These are phyloP conservation scores for Diarsia rubi DNA, from an alignment of 2,888 invertebrate genomes.

Conservation along the genomic window DNA sequence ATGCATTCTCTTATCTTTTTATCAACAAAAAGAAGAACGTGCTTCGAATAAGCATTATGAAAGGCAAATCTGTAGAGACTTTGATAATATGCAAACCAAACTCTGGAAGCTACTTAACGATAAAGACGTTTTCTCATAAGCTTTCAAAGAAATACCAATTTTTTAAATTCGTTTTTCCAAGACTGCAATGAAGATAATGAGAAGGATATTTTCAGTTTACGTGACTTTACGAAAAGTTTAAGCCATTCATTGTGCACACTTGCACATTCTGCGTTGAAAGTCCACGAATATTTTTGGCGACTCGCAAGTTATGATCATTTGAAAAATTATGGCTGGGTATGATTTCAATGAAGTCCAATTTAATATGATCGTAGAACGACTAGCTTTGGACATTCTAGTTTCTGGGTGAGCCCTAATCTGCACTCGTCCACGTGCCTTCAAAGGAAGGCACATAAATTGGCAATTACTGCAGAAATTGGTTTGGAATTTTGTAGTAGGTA, in stretches of 20 bases:
- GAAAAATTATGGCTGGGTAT: not conserved
- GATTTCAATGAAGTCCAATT: constrained; percentile 6
- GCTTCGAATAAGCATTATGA: constrained; percentile 26
- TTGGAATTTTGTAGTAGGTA: not conserved
- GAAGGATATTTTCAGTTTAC: not conserved
- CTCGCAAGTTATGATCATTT: not conserved
- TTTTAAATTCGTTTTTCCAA: constrained; percentile 13
- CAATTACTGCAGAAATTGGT: not conserved
- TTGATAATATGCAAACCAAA: constrained; percentile 20
- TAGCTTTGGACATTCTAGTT: not conserved
- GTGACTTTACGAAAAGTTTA: not conserved
- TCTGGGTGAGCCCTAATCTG: not conserved
- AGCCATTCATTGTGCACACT: not conserved
- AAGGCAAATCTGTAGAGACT: not conserved
- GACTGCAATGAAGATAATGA: not conserved
- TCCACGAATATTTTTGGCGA: not conserved
- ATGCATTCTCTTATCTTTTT: constrained; percentile 10
- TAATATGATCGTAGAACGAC: not conserved
- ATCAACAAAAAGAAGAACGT: constrained; percentile 30
- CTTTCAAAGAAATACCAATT: constrained; percentile 4
- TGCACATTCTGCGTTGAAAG: not conserved
- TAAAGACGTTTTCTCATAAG: constrained; percentile 6
- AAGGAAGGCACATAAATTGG: not conserved
- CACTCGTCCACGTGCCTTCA: not conserved
- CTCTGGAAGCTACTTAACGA: not conserved